phyloP scores from a whole-genome alignment of 2,113 vertebrate species.

The Eidolon helvum region DNA sequence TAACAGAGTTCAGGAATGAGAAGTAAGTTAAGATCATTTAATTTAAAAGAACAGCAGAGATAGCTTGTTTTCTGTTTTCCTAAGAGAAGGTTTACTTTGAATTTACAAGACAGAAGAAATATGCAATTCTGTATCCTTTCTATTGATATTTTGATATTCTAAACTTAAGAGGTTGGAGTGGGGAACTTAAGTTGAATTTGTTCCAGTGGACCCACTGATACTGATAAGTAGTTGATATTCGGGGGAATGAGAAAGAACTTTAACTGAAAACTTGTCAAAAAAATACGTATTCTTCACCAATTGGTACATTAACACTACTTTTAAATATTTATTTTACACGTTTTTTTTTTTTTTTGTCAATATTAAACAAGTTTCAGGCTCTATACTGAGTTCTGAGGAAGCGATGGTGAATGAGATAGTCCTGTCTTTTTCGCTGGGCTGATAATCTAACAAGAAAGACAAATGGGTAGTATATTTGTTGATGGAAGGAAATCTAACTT shows the following conservation, averaged over 20 bases:
- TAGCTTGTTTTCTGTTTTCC: background rate
- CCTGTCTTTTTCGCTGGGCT: background rate
- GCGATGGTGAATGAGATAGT: background rate
- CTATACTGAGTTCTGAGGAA: background rate
- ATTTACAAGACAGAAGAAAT: conserved; percentile 8
- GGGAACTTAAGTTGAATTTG: background rate
- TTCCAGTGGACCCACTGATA: background rate
- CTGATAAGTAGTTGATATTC: background rate
- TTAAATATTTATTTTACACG: background rate
- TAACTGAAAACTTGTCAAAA: background rate
- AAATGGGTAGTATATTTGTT: too few relatives aligned
- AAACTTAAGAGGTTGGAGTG: background rate
- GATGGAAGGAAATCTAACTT: too few relatives aligned
- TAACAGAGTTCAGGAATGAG: background rate
- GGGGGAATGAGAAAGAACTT: background rate
- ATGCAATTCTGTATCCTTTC: background rate
- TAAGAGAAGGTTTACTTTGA: conserved; percentile 10
- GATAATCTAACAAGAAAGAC: background rate
- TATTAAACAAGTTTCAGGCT: background rate
- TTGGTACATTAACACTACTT: background rate
- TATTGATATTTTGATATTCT: background rate
- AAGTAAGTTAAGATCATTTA: background rate
- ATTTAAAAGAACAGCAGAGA: conserved; percentile 4
- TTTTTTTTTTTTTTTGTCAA: background rate
- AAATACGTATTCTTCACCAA: background rate